Conservation (phyloP, 2,113 vertebrate species). For the Theristicus caerulescens region DNA sequence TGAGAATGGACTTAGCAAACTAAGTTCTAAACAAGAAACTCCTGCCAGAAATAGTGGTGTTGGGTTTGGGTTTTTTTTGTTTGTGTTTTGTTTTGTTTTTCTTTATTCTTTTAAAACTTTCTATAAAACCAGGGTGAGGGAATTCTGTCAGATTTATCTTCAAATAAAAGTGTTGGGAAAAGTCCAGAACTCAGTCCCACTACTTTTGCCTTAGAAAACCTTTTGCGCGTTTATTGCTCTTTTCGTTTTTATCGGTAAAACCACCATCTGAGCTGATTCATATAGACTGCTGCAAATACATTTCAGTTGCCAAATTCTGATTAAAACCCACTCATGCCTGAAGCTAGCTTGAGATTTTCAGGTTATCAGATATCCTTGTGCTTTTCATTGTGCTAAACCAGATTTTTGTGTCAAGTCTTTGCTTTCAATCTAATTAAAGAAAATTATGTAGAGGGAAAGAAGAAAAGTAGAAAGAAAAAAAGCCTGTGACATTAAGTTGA, state of each 20-base stretch:
- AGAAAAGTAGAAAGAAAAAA: background rate
- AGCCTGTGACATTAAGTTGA: background rate
- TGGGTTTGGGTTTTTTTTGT: no score
- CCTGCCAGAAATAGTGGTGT: background rate
- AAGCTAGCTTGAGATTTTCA: slow-evolving; percentile 19
- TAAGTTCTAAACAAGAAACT: background rate
- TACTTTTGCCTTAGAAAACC: background rate
- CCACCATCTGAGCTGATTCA: background rate
- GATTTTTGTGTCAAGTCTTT: background rate
- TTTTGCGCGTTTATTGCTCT: background rate
- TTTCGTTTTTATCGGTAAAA: slow-evolving; percentile 31
- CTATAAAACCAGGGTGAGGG: background rate
- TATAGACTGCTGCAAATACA: slow-evolving; percentile 3
- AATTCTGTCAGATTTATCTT: background rate
- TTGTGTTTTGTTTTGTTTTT: background rate
- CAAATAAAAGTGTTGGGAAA: background rate
- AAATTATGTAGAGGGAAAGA: background rate
- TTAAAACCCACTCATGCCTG: slow-evolving; percentile 24
- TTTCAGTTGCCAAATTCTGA: slow-evolving; percentile 27
- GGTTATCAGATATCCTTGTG: slow-evolving; percentile 9
- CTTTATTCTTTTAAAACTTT: background rate
- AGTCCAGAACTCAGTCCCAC: background rate
- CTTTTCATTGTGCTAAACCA: background rate
- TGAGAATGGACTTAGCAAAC: background rate
- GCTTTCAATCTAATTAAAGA: background rate